Evolutionary conservation across 1,140 invertebrate genomes (phyloP).

Genomic region (Eumeta japonica): DNA sequence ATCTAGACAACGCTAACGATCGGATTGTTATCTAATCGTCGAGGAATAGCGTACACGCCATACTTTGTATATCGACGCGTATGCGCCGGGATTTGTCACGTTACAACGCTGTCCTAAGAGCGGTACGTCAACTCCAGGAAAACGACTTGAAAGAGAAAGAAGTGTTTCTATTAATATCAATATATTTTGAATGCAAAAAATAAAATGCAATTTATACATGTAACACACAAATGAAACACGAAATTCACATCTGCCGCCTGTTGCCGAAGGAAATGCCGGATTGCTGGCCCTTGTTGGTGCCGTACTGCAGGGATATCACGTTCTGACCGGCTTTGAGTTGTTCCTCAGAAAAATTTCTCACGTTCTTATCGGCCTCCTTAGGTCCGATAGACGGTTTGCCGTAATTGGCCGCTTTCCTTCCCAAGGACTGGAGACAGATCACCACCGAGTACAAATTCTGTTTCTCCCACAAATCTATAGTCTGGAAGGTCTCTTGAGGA

Average conservation of each 20-base stretch:
- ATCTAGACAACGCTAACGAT: too few species aligned
- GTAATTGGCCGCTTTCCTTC: constrained; percentile 87
- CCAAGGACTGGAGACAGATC: constrained; percentile 90
- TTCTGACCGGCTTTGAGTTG: constrained; percentile 86
- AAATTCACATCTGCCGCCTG: constrained; percentile 82
- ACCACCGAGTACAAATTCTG: constrained; percentile 96
- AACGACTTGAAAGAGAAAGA: too few species aligned
- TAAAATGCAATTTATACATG: too few species aligned
- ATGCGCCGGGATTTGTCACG: too few species aligned
- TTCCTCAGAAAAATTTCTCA: constrained; percentile 85
- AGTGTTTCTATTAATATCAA: too few species aligned
- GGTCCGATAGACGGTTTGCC: constrained; percentile 88
- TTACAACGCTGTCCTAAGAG: too few species aligned
- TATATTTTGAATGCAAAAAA: too few species aligned
- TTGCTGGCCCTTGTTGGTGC: constrained; percentile 91
- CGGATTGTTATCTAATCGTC: too few species aligned
- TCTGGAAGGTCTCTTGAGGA: constrained; percentile 94
- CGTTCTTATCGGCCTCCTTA: constrained; percentile 89
- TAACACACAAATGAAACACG: too few species aligned
- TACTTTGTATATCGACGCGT: too few species aligned
- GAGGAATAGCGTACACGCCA: too few species aligned
- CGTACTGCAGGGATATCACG: constrained; percentile 90
- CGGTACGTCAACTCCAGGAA: too few species aligned
- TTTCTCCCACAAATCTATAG: constrained; percentile 94
- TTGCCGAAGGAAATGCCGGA: constrained; percentile 92